phyloP scores from a whole-genome alignment of 1,140 invertebrate species.

The Drosophila nigrodunni region DNA sequence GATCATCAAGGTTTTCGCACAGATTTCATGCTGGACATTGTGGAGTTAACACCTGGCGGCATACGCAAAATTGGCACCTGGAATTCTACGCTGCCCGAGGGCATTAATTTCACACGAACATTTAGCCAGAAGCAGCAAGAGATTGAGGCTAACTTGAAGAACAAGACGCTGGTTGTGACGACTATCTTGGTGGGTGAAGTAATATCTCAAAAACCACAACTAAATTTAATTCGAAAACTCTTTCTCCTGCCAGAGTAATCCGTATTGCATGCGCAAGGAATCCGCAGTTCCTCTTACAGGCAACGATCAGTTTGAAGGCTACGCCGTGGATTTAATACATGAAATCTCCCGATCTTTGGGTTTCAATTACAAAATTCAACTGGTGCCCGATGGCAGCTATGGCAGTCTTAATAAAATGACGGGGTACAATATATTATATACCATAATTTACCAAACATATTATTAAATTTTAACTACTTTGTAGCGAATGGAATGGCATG shows the following conservation, averaged over 20 bases:
- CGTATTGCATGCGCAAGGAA: slow-evolving; percentile 95
- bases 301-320: slow-evolving; percentile 95
- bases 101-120: slow-evolving; percentile 95
- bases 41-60: slow-evolving; percentile 93
- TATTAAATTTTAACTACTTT: neutral
- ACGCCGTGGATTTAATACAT: slow-evolving; percentile 93
- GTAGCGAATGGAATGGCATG: slow-evolving; percentile 96
- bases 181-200: slow-evolving; percentile 92
- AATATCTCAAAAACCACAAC: neutral
- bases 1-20: slow-evolving; percentile 96
- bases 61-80: slow-evolving; percentile 94
- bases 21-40: slow-evolving; percentile 95
- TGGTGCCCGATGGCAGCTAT: slow-evolving; percentile 93
- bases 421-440: slow-evolving; percentile 39
- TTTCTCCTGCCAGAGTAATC: slow-evolving; percentile 89
- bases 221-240: neutral
- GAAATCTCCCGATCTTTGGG: slow-evolving; percentile 94
- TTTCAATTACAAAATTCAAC: slow-evolving; percentile 95
- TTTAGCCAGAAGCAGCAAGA: slow-evolving; percentile 93
- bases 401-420: slow-evolving; percentile 91
- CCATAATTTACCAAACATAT: neutral
- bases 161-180: slow-evolving; percentile 96
- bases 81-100: slow-evolving; percentile 91
- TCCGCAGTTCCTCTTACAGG: slow-evolving; percentile 92
- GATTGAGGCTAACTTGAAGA: slow-evolving; percentile 94